Percentiles rank a stretch among this genome's conserved stretches.
phyloP scores from a whole-genome alignment of 2,888 invertebrate species.

The Nomada flava region DNA sequence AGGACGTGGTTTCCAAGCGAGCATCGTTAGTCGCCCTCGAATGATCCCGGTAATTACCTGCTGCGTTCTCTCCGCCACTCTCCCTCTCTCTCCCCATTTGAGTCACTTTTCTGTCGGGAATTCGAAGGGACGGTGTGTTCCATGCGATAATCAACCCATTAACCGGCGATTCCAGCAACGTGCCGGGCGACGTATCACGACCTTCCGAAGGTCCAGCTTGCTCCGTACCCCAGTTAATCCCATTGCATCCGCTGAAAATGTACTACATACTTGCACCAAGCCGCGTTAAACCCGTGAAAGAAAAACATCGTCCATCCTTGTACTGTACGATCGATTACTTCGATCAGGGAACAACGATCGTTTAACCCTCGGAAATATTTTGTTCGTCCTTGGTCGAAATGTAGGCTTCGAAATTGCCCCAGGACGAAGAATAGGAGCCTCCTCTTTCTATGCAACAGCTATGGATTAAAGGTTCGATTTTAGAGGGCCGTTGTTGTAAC shows the following conservation, averaged over 20 bases:
- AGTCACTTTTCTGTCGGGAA: slow-evolving; percentile 73
- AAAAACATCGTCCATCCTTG: no score
- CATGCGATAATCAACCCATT: slow-evolving; percentile 80
- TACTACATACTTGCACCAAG: slow-evolving; percentile 2
- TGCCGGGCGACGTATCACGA: slow-evolving; percentile 63
- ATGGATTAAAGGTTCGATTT: not conserved
- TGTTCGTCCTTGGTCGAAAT: no score
- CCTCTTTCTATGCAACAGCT: not conserved
- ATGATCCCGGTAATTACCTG: slow-evolving; percentile 75
- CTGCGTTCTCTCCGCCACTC: slow-evolving; percentile 54
- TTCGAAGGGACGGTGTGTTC: slow-evolving; percentile 71
- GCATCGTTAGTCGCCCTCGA: slow-evolving; percentile 70
- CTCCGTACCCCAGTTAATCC: slow-evolving; percentile 43
- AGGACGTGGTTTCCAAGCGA: slow-evolving; percentile 54
- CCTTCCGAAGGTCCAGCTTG: slow-evolving; percentile 70
- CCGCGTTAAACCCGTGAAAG: not conserved
- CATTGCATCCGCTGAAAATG: slow-evolving; percentile 38
- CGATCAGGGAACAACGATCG: no score
- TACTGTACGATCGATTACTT: no score
- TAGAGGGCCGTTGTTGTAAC: not conserved
- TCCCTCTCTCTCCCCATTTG: slow-evolving; percentile 40
- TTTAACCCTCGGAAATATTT: not conserved
- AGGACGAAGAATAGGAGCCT: not conserved
- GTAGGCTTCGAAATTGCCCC: no score
- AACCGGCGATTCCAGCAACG: slow-evolving; percentile 80